phyloP scores from a whole-genome alignment of 2,888 invertebrate species.

The Didymodactylos carnosus region DNA sequence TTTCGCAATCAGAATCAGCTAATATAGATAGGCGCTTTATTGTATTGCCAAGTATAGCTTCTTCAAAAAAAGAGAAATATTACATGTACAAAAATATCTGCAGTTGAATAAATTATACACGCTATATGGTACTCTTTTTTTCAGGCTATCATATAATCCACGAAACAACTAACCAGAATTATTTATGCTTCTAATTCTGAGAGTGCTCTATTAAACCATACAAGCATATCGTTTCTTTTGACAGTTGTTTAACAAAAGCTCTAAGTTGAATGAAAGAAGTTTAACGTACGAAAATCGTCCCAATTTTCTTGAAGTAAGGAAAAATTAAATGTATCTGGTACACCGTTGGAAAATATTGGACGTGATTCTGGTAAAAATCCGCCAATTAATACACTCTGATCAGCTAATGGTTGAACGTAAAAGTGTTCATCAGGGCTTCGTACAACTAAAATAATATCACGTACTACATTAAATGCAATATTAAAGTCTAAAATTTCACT shows the following conservation, averaged over 20 bases:
- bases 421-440: constrained; percentile 48
- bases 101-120: no score
- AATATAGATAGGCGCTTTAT: constrained; percentile 61
- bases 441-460: constrained; percentile 36
- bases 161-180: no score
- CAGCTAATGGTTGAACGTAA: constrained; percentile 44
- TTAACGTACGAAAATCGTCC: constrained; percentile 68
- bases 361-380: constrained; percentile 77
- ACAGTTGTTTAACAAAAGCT: neutral
- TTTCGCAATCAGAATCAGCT: constrained; percentile 52
- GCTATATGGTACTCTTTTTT: no score
- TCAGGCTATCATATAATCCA: no score
- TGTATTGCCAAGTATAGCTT: constrained; percentile 62
- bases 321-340: constrained; percentile 36
- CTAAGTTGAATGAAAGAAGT: neutral
- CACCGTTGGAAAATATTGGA: constrained; percentile 58
- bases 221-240: neutral
- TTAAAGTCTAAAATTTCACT: no score
- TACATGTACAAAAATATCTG: neutral
- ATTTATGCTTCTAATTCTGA: no score
- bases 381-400: constrained; percentile 64
- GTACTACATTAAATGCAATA: no score
- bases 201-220: no score
- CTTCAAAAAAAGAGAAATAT: constrained; percentile 21
- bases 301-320: constrained; percentile 51